These are phyloP conservation scores for Urosaurus nigricauda DNA, from an alignment of 2,797 vertebrate species.

Conservation along the genomic window DNA sequence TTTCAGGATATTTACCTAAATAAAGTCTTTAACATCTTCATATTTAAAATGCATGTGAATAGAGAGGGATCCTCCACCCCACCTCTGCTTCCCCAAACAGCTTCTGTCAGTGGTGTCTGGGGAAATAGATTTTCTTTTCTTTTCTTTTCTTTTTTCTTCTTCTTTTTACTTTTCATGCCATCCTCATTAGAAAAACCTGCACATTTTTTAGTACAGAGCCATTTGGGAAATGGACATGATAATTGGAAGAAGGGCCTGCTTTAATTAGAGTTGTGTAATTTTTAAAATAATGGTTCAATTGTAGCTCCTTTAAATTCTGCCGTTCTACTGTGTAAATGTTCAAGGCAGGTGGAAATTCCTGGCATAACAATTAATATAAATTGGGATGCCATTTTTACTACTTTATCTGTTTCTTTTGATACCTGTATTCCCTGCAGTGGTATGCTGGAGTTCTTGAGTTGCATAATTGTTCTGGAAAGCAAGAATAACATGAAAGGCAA, in stretches of 20 bases:
- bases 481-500: constrained; percentile 52
- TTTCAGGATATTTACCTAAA: constrained; percentile 64
- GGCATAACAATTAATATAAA: constrained; percentile 61
- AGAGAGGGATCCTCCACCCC: constrained; percentile 58
- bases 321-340: constrained; percentile 59
- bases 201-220: constrained; percentile 66
- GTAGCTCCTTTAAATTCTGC: constrained; percentile 68
- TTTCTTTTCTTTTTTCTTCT: constrained; percentile 43
- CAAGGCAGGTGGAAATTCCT: constrained; percentile 71
- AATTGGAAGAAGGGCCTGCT: constrained; percentile 79
- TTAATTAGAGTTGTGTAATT: constrained; percentile 79
- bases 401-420: constrained; percentile 47
- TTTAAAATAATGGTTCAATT: constrained; percentile 71
- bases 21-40: constrained; percentile 56
- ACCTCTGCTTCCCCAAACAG: constrained; percentile 36
- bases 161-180: constrained; percentile 40
- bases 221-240: constrained; percentile 74
- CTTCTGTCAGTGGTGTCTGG: constrained; percentile 64
- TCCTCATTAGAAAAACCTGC: constrained; percentile 76
- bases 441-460: constrained; percentile 14
- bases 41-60: constrained; percentile 58
- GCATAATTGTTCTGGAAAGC: constrained; percentile 48
- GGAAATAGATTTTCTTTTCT: constrained; percentile 53
- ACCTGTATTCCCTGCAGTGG: constrained; percentile 27
- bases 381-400: constrained; percentile 43